These are phyloP conservation scores for Anableps anableps DNA, from an alignment of 2,797 vertebrate species.

Conservation along the genomic window DNA sequence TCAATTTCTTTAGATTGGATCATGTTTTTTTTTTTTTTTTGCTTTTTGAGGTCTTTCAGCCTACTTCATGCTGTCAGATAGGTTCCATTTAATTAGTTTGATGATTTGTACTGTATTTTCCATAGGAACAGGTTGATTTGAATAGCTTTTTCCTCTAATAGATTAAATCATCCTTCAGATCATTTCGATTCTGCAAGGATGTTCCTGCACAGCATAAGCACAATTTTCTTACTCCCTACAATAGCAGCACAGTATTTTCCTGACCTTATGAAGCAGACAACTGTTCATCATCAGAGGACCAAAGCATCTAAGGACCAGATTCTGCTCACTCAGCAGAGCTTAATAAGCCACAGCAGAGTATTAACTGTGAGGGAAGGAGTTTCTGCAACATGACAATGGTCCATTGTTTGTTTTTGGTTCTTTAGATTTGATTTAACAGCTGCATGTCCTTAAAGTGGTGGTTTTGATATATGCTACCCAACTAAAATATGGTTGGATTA, in stretches of 20 bases:
- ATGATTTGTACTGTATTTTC: background rate
- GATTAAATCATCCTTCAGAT: background rate
- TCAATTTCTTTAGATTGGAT: background rate
- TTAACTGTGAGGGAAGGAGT: background rate
- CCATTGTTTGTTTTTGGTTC: background rate
- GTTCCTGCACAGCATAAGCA: background rate
- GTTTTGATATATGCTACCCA: background rate
- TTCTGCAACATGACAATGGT: background rate
- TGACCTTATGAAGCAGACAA: slow-evolving; percentile 19
- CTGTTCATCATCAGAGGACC: background rate
- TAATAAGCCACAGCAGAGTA: slow-evolving; percentile 25
- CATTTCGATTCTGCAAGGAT: background rate
- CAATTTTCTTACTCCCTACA: background rate
- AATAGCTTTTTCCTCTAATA: background rate
- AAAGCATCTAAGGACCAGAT: slow-evolving; percentile 11
- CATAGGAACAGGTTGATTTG: background rate
- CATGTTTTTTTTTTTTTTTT: background rate
- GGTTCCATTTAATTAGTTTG: background rate
- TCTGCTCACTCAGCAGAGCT: background rate
- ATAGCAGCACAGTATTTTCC: background rate
- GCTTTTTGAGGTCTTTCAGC: background rate
- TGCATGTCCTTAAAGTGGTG: background rate
- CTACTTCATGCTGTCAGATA: background rate
- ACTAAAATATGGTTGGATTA: background rate
- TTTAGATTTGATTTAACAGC: background rate